Evolutionary conservation across 2,113 vertebrate genomes (phyloP).

Genomic region (Onychostruthus taczanowskii): DNA sequence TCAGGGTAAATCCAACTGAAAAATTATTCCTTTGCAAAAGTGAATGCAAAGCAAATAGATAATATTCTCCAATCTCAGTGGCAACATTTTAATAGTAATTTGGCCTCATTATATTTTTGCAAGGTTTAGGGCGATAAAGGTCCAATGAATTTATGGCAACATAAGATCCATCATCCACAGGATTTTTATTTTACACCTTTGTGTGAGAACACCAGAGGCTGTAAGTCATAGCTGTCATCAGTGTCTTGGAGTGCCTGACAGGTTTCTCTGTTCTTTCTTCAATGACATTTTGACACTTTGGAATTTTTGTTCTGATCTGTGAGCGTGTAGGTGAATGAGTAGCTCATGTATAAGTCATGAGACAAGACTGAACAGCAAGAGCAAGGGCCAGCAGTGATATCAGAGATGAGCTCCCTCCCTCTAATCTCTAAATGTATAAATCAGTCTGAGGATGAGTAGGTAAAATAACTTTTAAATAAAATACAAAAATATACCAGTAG

Average conservation of each 20-base stretch:
- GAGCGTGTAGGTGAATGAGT: background rate
- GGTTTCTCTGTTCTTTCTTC: background rate
- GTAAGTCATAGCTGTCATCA: background rate
- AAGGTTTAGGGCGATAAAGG: accelerated
- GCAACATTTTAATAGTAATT: background rate
- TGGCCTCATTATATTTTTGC: background rate
- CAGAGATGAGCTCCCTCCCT: background rate
- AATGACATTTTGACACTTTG: background rate
- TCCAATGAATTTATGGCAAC: background rate
- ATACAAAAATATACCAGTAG: background rate
- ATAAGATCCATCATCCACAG: background rate
- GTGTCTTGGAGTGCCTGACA: background rate
- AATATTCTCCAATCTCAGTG: background rate
- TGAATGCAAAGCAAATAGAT: background rate
- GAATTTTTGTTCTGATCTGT: background rate
- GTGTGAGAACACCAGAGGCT: background rate
- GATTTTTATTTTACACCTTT: background rate
- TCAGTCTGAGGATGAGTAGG: background rate
- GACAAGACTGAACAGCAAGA: background rate
- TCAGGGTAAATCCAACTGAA: background rate
- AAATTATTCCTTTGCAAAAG: background rate
- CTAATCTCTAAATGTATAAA: background rate
- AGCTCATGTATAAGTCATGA: background rate
- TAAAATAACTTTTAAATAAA: background rate
- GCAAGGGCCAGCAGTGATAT: background rate